Evolutionary conservation across 2,888 invertebrate species (phyloP).

Genomic region (Hypomecis punctinalis): DNA sequence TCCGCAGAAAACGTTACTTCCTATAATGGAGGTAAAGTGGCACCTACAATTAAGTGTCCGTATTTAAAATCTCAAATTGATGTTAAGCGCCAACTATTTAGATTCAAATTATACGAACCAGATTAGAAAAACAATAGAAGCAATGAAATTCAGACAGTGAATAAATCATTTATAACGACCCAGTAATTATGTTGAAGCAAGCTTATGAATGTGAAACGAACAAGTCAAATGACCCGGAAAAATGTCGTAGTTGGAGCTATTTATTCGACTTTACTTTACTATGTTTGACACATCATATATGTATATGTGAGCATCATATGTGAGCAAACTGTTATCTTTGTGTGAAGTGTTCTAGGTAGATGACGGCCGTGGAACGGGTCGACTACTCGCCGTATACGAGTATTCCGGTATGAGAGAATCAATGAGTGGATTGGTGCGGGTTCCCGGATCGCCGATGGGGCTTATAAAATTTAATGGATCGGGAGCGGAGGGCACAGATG

Average conservation of each 20-base stretch:
- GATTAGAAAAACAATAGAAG: slow-evolving; percentile 25
- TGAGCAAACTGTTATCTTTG: slow-evolving; percentile 10
- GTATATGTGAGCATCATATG: too few species aligned
- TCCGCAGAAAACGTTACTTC: neutral
- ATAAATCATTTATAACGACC: slow-evolving; percentile 34
- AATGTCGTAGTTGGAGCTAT: slow-evolving; percentile 20
- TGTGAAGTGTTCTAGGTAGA: slow-evolving; percentile 11
- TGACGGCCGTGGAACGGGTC: slow-evolving; percentile 1
- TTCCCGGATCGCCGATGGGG: slow-evolving; percentile 41
- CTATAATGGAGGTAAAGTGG: neutral
- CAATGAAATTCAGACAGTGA: slow-evolving; percentile 25
- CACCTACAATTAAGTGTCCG: neutral
- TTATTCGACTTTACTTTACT: slow-evolving; percentile 9
- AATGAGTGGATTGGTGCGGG: slow-evolving; percentile 27
- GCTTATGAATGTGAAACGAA: slow-evolving; percentile 30
- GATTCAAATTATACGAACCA: slow-evolving; percentile 18
- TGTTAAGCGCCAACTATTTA: slow-evolving; percentile 8
- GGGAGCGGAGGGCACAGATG: slow-evolving; percentile 40
- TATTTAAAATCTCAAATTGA: slow-evolving; percentile 1
- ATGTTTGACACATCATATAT: slow-evolving; percentile 20
- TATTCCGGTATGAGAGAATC: slow-evolving; percentile 18
- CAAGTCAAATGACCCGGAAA: slow-evolving; percentile 33
- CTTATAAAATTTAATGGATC: slow-evolving; percentile 44
- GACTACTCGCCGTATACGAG: slow-evolving; percentile 9
- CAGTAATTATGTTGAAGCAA: slow-evolving; percentile 31